Evolutionary conservation across 2,113 vertebrate genomes (phyloP), one percentile per base, ranked within the genome.

Genomic region (Actinemys pallida): DNA sequence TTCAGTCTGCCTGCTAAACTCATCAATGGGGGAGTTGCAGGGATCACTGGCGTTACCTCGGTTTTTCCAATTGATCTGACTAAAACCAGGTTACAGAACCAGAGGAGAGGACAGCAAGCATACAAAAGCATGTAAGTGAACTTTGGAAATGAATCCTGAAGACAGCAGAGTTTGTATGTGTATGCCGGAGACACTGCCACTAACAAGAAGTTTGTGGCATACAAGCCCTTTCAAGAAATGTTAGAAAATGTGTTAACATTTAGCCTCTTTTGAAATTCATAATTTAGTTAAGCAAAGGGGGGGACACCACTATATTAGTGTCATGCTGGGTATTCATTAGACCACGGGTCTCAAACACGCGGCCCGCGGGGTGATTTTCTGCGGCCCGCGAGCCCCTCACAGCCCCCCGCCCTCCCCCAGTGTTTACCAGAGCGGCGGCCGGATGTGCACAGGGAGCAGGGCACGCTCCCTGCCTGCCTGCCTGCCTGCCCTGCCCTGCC

Each of bases 1-100:
- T 29, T 80, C 94, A 99, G 99, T 96, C 97, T 99, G 47, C 98
- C 98, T 84, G 99, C 99, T 65, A 99, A 99, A 45, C 98, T 99
- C 82, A 98, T 99, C 92, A 99, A 99, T 90, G 99, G 99, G 90
- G 99, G 99, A 88, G 93, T 98, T 86, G 99, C 99, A 57, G 99
- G 99, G 82, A 97, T 99, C 78, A 98, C 98, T 8, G 99, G 99
- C 78, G 98, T 99, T 86, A 99, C 99, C 90, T 99, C 99, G 95
- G 98, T 99, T 93, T 99, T 99, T 88, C 99, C 98, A 49, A 98
- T 99, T 10, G 99, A 99, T 92, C 98, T 99, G 88, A 98, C 98
- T 92, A 99, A 99, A 96, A 99, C 99, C 27, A 98, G 99, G 35
- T 91, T 99, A 83, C 99, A 99, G 96, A 99, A 99, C 96, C 98